phyloP scores from a whole-genome alignment of 2,113 vertebrate species.

The Crotalus viridis region DNA sequence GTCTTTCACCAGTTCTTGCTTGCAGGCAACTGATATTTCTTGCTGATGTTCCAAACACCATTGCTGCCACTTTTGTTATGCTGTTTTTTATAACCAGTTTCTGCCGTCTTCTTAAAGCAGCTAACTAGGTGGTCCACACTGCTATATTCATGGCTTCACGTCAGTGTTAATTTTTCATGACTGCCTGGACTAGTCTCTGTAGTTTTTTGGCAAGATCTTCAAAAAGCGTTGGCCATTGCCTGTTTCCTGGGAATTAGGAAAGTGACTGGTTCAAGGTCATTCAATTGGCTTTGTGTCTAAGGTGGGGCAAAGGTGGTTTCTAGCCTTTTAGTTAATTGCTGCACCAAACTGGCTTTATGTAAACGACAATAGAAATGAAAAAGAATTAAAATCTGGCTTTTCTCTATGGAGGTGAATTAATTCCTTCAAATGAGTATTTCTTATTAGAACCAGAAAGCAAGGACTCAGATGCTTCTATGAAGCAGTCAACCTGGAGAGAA shows the following conservation, averaged over 20 bases:
- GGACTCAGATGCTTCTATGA: neutral
- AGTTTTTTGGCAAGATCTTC: neutral
- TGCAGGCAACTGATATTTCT: neutral
- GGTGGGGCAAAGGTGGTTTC: neutral
- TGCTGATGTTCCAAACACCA: neutral
- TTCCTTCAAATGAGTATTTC: neutral
- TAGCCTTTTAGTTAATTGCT: neutral
- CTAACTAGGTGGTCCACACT: neutral
- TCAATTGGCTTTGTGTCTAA: neutral
- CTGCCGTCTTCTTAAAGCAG: neutral
- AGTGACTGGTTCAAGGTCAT: neutral
- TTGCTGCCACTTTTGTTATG: neutral
- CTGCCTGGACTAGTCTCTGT: neutral
- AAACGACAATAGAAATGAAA: neutral
- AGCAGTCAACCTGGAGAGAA: neutral
- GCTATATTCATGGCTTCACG: neutral
- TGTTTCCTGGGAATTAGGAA: neutral
- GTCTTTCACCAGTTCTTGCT: neutral
- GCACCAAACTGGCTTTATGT: neutral
- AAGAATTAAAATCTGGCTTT: neutral
- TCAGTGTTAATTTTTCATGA: neutral
- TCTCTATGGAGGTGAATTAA: neutral
- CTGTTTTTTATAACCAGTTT: neutral
- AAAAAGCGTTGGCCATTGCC: neutral
- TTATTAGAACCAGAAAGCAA: neutral